Conservation (phyloP, 2,888 invertebrate genomes). For the Limnephilus marmoratus region DNA sequence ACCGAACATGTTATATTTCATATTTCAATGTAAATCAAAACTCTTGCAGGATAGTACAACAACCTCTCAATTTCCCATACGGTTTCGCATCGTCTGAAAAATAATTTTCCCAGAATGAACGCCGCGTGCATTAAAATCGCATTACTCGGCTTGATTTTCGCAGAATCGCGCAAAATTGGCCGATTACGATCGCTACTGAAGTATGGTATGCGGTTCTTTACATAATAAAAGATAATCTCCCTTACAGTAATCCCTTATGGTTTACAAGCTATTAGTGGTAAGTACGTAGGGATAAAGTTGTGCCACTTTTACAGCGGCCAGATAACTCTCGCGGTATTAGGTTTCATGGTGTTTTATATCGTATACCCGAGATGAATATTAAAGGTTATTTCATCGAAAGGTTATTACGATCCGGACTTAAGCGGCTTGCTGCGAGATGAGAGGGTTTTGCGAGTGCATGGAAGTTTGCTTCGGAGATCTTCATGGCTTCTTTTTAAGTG, state of each 20-base stretch:
- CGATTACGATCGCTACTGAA: slow-evolving; percentile 42
- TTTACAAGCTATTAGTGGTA: slow-evolving; percentile 38
- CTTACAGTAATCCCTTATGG: slow-evolving; percentile 3
- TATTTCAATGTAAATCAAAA: not conserved
- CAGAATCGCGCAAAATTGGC: slow-evolving; percentile 28
- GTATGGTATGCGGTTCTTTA: slow-evolving; percentile 38
- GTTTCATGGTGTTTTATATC: not conserved
- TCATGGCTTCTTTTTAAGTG: not conserved
- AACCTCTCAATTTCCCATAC: not conserved
- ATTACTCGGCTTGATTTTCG: not conserved
- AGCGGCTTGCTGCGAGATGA: not conserved
- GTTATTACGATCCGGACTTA: not conserved
- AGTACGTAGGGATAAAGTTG: slow-evolving; percentile 9
- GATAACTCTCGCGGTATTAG: not conserved
- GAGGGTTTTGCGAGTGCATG: not conserved
- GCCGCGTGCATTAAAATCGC: not conserved
- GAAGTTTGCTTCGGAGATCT: not conserved
- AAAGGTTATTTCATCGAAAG: not conserved
- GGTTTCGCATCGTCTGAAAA: not conserved
- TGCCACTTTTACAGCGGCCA: not conserved
- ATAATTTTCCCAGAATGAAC: not conserved
- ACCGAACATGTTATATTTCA: not conserved
- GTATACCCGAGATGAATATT: not conserved
- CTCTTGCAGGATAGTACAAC: not conserved
- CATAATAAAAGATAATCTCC: slow-evolving; percentile 21